Base-by-base conservation (phyloP, 2,113 vertebrate species). In the Pardalotus punctatus region DNA sequence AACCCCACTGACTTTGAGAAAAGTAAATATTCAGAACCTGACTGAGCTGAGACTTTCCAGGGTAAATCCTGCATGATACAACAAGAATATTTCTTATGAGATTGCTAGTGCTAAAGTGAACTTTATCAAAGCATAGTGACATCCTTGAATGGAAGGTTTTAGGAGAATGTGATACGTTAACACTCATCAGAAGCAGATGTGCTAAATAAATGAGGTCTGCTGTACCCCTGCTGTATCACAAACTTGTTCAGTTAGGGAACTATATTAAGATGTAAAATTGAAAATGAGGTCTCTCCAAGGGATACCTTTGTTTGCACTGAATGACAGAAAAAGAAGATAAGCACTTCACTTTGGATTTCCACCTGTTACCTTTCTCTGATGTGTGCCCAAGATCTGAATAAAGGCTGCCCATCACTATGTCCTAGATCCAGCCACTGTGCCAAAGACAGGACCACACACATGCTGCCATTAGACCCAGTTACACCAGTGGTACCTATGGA, bases 171-270 rank as follows among this genome's bases (percentile, higher is more conserved):
- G n/a, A n/a, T n/a, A n/a, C n/a, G n/a, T n/a, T n/a, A n/a, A n/a
- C n/a, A n/a, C n/a, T n/a, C n/a, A n/a, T n/a, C 82, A 74, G 57
- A 81, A 86, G 50, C 24, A 93, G 83, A 73, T 73, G 53, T 56
- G 62, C n/a, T 77, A 80, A 81, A 81, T 71, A 94, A 94, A 91
- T 71, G 33, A 86, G 38, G 40, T 89, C 76, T 92, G 87, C 71
- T 66, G 62, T 35, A 64, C 54, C 58, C 57, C 23, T 58, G 31
- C 33, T 69, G 62, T 43, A 50, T 81, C 86, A 90, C 50, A 95
- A 87, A 62, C 53, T 66, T 67, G 47, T 12, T 69, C 80, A 90
- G 73, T 40, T 64, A 81, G 72, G 43, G 51, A 93, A 78, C 87
- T 56, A 50, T 15, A 43, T 45, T 88, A 93, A 56, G 57, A 73